Evolutionary conservation across 2,888 invertebrate species (phyloP), one percentile per base, ranked within the genome.

Genomic region (Acanthopleura granulata): DNA sequence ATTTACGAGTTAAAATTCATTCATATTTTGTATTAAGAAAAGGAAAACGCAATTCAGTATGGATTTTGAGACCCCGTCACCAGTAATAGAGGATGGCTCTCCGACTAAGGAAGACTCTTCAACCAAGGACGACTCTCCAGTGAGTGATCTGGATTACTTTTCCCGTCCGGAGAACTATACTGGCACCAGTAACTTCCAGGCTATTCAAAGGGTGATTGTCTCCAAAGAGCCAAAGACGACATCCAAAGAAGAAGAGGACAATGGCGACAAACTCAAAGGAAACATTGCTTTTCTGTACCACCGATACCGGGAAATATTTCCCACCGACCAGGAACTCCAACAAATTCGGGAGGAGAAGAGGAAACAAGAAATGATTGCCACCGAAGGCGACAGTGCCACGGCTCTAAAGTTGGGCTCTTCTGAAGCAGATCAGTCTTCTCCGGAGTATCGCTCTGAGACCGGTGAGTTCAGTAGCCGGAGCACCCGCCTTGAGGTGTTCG

Each of bases 191-290:
- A 85, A 78, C 74, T 78, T 86, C 9, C 81, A 80, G 50, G 76
- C 83, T 15, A 71, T 86, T 49, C 84, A 82, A 74, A 76, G 76
- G 40, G 84, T 84, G 62, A 79, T 80, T 29, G 71, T 76, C 9
- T 83, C 83, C 15, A 83, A 82, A 77, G 78, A 96, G 91, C 95
- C 96, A 84, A 95, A 79, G 73, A 76, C 96, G 87, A 95, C 95
- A 90, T 93, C 95, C 89, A 95, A 95, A 91, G 93, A 94, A 89
- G 95, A 95, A 85, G 94, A 94, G 40, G 82, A 88, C 92, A 93
- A 90, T 93, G 93, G 88, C 93, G 93, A 88, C 93, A 92, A 80
- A 82, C 76, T 79, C 62, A 77, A 77, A 30, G 73, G 75, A 22
- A 74, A 61, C 1, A 69, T 72, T 25, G 49, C 66, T 49, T 72